Evolutionary conservation across 2,113 vertebrate genomes (phyloP), one percentile per base, ranked within the genome.

Genomic region (Rhadina sibilatrix): DNA sequence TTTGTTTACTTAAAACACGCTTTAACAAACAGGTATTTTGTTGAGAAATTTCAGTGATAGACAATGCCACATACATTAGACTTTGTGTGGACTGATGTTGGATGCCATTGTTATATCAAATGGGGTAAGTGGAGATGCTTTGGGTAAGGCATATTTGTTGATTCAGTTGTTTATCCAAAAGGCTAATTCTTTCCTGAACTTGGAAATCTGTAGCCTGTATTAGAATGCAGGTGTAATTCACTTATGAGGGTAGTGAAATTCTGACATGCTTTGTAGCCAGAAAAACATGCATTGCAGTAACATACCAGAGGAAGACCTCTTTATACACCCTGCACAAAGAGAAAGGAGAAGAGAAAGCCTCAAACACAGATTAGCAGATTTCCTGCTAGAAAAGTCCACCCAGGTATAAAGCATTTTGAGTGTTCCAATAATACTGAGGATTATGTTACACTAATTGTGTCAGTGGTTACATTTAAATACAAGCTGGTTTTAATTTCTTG

Each of bases 401-500:
- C 19, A 78, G 11, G 17, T 78, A 49, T 78, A 71, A 87, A 91
- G 53, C 0, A 83, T 72, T 85, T 69, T 72, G 53, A 54, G 42
- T 9, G 6, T 52, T 54, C 35, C n/a, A 66, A 35, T 57, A 85
- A 84, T 50, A 24, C 27, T 74, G 50, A 1, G 4, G 63, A 47
- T 77, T 87, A 40, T 40, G 28, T 72, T 69, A 49, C 47, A 42
- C 22, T 81, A 42, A 60, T 64, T 76, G 28, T 82, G 57, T 57
- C 40, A 72, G 25, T 69, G 46, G 28, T 64, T 90, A 28, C 9
- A 42, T 68, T 79, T 63, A 72, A 94, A 59, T 66, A 59, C 38
- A 77, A 94, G 30, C n/a, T 83, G 70, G 10, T 57, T 97, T 97
- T 88, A 85, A 83, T 96, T 94, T 93, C 50, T 70, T 79, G 37